phyloP scores from a whole-genome alignment of 2,113 vertebrate species.

The Hypanus sabinus region DNA sequence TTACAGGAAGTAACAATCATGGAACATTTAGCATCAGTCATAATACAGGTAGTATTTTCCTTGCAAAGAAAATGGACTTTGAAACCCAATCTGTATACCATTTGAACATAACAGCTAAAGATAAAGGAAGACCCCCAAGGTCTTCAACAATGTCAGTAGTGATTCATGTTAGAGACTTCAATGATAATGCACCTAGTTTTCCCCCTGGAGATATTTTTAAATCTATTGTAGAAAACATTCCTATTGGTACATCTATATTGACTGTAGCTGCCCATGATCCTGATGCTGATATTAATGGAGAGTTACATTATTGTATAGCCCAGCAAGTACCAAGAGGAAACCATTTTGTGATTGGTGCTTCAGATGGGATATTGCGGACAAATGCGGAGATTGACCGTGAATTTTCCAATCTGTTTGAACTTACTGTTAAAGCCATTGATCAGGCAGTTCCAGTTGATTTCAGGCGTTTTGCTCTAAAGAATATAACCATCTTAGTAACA shows the following conservation, averaged over 20 bases:
- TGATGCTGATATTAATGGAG: slow-evolving; percentile 88
- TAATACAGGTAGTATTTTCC: slow-evolving; percentile 88
- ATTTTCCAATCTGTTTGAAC: slow-evolving; percentile 86
- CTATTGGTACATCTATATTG: slow-evolving; percentile 77
- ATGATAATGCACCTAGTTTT: slow-evolving; percentile 89
- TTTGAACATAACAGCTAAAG: slow-evolving; percentile 85
- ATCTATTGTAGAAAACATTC: slow-evolving; percentile 85
- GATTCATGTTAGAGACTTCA: slow-evolving; percentile 88
- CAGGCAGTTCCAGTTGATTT: slow-evolving; percentile 84
- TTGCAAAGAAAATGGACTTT: slow-evolving; percentile 86
- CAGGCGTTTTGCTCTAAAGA: slow-evolving; percentile 81
- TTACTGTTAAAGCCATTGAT: slow-evolving; percentile 86
- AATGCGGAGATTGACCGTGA: slow-evolving; percentile 82
- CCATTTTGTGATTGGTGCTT: slow-evolving; percentile 77
- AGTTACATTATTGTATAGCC: slow-evolving; percentile 77
- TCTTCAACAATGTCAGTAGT: slow-evolving; percentile 84
- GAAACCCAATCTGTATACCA: slow-evolving; percentile 88
- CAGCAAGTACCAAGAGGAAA: slow-evolving; percentile 82
- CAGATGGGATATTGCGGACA: slow-evolving; percentile 75
- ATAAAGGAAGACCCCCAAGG: slow-evolving; percentile 77
- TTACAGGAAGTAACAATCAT: slow-evolving; percentile 82
- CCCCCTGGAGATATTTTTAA: slow-evolving; percentile 87
- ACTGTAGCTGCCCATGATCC: slow-evolving; percentile 81
- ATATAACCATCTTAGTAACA: slow-evolving; percentile 86
- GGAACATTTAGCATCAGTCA: slow-evolving; percentile 93